A percentile compares a stretch with the other conserved stretches of the same genome.
Evolutionary conservation across 1,140 invertebrate species (phyloP).

Genomic region (Rhopalosiphum maidis): DNA sequence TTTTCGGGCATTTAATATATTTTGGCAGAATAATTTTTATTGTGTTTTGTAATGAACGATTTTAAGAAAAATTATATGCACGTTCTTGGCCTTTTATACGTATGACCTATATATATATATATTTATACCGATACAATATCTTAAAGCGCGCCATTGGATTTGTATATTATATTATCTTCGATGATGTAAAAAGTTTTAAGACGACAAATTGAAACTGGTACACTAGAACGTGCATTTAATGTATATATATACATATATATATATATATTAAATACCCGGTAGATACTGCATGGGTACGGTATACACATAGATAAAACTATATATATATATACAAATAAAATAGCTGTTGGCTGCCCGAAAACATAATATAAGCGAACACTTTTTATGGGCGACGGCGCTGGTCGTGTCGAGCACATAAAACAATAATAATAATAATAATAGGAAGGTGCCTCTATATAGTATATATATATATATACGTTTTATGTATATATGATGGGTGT

Average conservation of each 20-base stretch:
- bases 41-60: background rate
- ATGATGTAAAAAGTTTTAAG: background rate
- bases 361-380: background rate
- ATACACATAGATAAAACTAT: background rate
- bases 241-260: background rate
- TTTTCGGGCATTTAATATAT: background rate
- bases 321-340: background rate
- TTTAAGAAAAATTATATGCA: background rate
- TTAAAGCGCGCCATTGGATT: background rate
- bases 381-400: background rate
- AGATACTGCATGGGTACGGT: background rate
- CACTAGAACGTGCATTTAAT: background rate
- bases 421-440: slow-evolving; percentile 16
- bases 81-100: background rate
- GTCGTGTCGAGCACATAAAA: background rate
- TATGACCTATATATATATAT: background rate
- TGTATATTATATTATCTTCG: background rate
- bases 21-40: background rate
- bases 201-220: background rate
- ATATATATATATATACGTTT: background rate
- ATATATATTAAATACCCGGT: background rate
- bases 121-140: background rate
- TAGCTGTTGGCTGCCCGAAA: background rate
- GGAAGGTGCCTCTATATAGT: background rate
- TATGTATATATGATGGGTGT: background rate